phyloP scores from a whole-genome alignment of 1,140 invertebrate genomes.

The Argopecten irradians region DNA sequence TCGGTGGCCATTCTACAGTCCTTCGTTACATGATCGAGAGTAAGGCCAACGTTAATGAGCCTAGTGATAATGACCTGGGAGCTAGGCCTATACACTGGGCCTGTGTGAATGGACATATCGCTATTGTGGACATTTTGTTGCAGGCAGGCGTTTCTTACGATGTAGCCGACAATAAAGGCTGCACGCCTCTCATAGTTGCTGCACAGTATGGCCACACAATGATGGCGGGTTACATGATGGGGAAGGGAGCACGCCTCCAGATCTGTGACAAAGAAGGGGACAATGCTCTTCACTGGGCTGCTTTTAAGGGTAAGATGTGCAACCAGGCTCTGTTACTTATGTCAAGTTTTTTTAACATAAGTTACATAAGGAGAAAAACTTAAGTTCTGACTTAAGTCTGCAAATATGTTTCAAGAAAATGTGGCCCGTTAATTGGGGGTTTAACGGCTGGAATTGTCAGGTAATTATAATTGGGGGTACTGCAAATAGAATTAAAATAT shows the following conservation, averaged over 20 bases:
- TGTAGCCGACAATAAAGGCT: slow-evolving; percentile 91
- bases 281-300: slow-evolving; percentile 94
- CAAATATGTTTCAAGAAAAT: no score
- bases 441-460: no score
- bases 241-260: slow-evolving; percentile 89
- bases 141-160: slow-evolving; percentile 91
- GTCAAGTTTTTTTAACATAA: no score
- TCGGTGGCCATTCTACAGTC: slow-evolving; percentile 84
- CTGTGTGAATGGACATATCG: slow-evolving; percentile 89
- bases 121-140: slow-evolving; percentile 87
- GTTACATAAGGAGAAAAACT: no score
- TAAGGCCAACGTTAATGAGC: slow-evolving; percentile 88
- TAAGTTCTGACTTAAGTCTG: no score
- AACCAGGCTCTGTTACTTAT: no score
- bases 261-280: slow-evolving; percentile 94
- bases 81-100: slow-evolving; percentile 95
- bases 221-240: slow-evolving; percentile 91
- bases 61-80: slow-evolving; percentile 91
- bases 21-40: slow-evolving; percentile 86
- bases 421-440: no score
- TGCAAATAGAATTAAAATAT: no score
- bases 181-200: slow-evolving; percentile 93
- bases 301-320: slow-evolving; percentile 85
- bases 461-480: no score
- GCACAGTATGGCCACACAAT: slow-evolving; percentile 95